Percentiles rank a stretch among this genome's conserved stretches.
Conservation (phyloP, 2,888 invertebrate genomes). For the Tortrix viridana region DNA sequence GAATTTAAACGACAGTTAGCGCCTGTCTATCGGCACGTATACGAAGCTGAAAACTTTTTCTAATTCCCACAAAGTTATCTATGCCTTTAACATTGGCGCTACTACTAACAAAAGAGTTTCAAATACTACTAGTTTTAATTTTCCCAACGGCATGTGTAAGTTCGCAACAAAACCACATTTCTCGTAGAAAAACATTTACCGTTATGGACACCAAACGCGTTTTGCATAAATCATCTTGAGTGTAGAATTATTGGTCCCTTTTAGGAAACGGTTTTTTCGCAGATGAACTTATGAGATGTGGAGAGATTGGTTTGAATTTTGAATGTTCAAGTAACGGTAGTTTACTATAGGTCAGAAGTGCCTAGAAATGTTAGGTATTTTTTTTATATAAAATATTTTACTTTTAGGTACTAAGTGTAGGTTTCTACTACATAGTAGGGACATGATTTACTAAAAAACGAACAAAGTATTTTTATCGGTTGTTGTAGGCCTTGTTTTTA, state of each 20-base stretch:
- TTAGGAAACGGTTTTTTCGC: slow-evolving; percentile 38
- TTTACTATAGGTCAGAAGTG: slow-evolving; percentile 5
- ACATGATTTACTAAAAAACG: no score
- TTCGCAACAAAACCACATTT: slow-evolving; percentile 32
- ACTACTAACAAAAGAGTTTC: background rate
- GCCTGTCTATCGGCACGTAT: slow-evolving; percentile 28
- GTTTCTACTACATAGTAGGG: no score
- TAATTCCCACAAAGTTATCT: background rate
- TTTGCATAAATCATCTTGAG: slow-evolving; percentile 79
- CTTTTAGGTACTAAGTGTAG: no score
- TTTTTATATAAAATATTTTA: no score
- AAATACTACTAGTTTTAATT: background rate
- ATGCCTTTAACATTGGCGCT: background rate
- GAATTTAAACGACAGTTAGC: slow-evolving; percentile 22
- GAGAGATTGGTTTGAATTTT: slow-evolving; percentile 13
- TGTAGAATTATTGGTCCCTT: slow-evolving; percentile 52
- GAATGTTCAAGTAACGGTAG: slow-evolving; percentile 8
- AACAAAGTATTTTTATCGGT: no score
- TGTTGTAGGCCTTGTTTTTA: no score
- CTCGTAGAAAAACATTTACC: slow-evolving; percentile 60
- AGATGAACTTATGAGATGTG: slow-evolving; percentile 6
- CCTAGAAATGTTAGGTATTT: background rate
- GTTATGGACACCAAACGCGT: slow-evolving; percentile 69
- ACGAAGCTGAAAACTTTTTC: slow-evolving; percentile 28
- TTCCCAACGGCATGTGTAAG: background rate